Conservation (phyloP, 2,888 invertebrate species). For the Diplolepis rosae region DNA sequence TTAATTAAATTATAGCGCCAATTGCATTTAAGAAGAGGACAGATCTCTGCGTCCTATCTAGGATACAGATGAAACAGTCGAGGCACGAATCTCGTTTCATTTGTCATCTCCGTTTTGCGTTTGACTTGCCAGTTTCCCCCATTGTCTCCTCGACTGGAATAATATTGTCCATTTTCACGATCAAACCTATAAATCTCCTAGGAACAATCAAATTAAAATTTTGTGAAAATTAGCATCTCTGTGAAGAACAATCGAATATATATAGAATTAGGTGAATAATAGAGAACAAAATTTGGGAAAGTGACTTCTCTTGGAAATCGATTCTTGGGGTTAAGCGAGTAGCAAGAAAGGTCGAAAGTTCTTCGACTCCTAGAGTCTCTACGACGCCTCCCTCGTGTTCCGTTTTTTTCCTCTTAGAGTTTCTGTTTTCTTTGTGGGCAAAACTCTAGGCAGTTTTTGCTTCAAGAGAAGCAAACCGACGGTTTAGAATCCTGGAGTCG, state of each 20-base stretch:
- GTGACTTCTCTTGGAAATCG: neutral
- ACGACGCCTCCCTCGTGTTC: constrained; percentile 42
- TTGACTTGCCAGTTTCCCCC: constrained; percentile 55
- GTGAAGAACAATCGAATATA: neutral
- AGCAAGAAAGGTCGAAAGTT: constrained; percentile 26
- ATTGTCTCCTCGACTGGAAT: constrained; percentile 40
- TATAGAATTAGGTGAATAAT: neutral
- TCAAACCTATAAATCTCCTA: neutral
- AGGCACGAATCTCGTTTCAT: constrained; percentile 54
- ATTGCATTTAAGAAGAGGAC: constrained; percentile 31
- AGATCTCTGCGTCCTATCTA: constrained; percentile 27
- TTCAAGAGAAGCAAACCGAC: neutral
- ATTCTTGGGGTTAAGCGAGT: neutral
- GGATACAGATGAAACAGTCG: constrained; percentile 44
- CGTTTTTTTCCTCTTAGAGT: constrained; percentile 19
- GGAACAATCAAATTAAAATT: neutral
- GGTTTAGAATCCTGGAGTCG: constrained; percentile 8
- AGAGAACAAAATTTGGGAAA: neutral
- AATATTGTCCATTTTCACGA: constrained; percentile 4
- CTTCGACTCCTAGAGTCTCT: constrained; percentile 35
- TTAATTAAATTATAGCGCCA: constrained; percentile 31
- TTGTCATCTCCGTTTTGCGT: constrained; percentile 59
- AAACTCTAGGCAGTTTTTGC: constrained; percentile 21
- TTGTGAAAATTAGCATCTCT: neutral
- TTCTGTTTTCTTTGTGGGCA: constrained; percentile 29